Evolutionary conservation across 2,797 vertebrate species (phyloP).

Genomic region (Betta splendens): DNA sequence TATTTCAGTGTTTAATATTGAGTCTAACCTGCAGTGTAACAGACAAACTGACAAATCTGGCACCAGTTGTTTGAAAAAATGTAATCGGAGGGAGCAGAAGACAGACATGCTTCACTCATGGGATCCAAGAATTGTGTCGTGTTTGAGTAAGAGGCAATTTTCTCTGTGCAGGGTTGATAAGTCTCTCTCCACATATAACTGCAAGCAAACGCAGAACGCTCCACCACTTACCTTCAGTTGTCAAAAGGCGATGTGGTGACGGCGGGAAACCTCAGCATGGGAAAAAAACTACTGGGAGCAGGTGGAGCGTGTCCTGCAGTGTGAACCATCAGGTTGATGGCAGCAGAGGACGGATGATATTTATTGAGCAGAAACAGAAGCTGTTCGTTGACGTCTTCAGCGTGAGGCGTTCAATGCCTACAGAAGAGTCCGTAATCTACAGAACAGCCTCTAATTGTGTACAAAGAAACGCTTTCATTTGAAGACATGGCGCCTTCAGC

Average conservation of each 20-base stretch:
- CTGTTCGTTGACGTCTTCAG: not conserved
- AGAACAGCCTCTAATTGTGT: constrained; percentile 17
- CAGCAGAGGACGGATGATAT: too few relatives aligned
- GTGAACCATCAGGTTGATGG: too few relatives aligned
- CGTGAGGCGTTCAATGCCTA: too few relatives aligned
- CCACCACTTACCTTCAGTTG: not conserved
- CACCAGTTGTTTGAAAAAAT: not conserved
- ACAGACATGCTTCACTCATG: not conserved
- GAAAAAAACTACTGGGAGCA: constrained; percentile 6
- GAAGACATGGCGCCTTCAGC: constrained; percentile 4
- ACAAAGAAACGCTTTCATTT: constrained; percentile 15
- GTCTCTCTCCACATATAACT: constrained; percentile 1
- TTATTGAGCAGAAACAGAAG: too few relatives aligned
- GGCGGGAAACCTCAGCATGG: not conserved
- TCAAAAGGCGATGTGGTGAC: not conserved
- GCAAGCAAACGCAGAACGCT: not conserved
- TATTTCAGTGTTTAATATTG: too few relatives aligned
- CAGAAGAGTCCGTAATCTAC: constrained; percentile 1
- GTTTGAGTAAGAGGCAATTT: not conserved
- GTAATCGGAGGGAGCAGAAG: too few relatives aligned
- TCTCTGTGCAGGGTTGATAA: not conserved
- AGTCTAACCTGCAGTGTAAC: too few relatives aligned
- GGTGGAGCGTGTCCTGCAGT: not conserved
- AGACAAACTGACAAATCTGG: too few relatives aligned
- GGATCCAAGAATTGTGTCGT: not conserved